Evolutionary conservation across 1,140 invertebrate genomes (phyloP), one percentile per base, ranked within the genome.

Genomic region (Euwallacea fornicatus): DNA sequence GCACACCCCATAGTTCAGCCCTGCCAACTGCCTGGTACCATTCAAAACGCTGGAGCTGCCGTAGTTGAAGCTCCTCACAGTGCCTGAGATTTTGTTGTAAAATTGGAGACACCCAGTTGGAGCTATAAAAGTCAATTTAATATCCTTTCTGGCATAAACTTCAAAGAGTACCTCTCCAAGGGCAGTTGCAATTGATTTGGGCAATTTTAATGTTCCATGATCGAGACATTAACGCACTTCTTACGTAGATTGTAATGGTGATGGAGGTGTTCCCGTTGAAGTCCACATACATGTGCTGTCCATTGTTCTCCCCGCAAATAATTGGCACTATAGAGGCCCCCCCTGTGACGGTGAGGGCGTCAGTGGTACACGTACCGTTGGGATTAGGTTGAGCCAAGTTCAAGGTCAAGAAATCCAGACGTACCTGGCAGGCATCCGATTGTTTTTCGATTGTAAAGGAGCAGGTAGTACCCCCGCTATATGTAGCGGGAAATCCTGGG

Each of bases 251-350:
- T 0, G 87, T 86, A 9, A 93, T 86, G 10, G 86, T 88, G 13
- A 92, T 91, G 2, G 88, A 85, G 43, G 82, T 84, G 54, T 87
- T 85, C 2, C 85, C 88, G 72, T 89, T 86, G 74, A 94, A 93
- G 78, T 93, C 89, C 0, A 93, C 85, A 71, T 92, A 94, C 7
- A 93, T 86, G 78, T 94, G 93, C 81, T 93, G 91, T 7, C 91
- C 92, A 0, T 86, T 85, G 81, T 94, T 93, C 77, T 92, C 89
- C 4, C 93, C 93, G 79, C 93, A 95, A 61, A 95, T 86, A 0
- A 91, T 90, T 0, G 91, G 86, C 13, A 83, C 80, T 0, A 86
- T 86, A 50, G 88, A 85, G 7, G 85, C 82, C 2, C 87, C 89
- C 6, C 91, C 92, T 0, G 88, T 87, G 16, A 94, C 84, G 4